Evolutionary conservation across 2,113 vertebrate species (phyloP).

Genomic region (Cariama cristata): DNA sequence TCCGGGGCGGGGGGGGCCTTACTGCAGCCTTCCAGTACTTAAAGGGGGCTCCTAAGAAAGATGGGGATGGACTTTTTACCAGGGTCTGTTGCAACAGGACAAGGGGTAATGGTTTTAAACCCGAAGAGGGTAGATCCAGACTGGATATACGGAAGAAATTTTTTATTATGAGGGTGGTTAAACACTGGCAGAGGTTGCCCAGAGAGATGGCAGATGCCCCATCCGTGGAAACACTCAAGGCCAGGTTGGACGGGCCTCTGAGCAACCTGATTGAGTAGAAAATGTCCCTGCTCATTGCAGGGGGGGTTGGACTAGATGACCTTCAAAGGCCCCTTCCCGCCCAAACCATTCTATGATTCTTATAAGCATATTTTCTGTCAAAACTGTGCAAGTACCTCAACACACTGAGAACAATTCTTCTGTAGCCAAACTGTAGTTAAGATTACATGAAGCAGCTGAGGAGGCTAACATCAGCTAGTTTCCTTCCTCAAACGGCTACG

Average conservation of each 20-base stretch:
- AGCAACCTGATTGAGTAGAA: not conserved
- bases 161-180: not conserved
- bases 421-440: not conserved
- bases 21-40: not conserved
- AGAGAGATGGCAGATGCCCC: not conserved
- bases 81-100: not conserved
- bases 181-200: not conserved
- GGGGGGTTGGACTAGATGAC: not conserved
- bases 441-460: not conserved
- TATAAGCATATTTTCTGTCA: not conserved
- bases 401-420: not conserved
- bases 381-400: not conserved
- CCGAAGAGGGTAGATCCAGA: not conserved
- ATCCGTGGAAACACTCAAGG: not conserved
- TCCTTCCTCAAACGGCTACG: not conserved
- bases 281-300: not conserved
- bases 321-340: not conserved
- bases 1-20: not conserved
- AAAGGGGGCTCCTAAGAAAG: not conserved
- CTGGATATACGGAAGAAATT: not conserved
- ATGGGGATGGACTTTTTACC: not conserved
- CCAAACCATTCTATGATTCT: not conserved
- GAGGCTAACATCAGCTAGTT: not conserved
- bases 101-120: not conserved
- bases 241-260: not conserved